Conservation (phyloP, 2,888 invertebrate species). For the Notodromas monacha region DNA sequence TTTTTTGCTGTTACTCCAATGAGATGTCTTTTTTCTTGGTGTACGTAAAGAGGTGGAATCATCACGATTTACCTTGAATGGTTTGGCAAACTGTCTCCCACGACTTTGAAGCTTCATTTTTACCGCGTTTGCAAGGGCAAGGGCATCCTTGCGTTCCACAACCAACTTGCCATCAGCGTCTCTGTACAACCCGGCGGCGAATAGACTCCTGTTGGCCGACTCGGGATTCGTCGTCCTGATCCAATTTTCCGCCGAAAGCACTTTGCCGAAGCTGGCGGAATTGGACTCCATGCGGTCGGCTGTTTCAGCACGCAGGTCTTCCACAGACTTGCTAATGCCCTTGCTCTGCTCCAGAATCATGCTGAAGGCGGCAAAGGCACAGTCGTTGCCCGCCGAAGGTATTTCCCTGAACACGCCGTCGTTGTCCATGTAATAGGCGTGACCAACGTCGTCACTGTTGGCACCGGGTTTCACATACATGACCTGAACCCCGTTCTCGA, state of each 20-base stretch:
- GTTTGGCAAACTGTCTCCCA: neutral
- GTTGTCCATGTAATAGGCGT: slow-evolving; percentile 2
- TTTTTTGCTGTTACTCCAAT: no score
- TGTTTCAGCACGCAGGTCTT: neutral
- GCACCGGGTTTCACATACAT: slow-evolving; percentile 1
- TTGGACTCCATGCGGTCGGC: slow-evolving; percentile 1
- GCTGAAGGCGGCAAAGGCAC: slow-evolving; percentile 1
- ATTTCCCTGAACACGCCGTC: neutral
- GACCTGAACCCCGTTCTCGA: slow-evolving; percentile 1
- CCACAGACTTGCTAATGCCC: neutral
- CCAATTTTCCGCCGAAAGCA: neutral
- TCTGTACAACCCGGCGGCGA: slow-evolving; percentile 4
- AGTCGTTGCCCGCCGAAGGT: slow-evolving; percentile 1
- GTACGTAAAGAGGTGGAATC: no score
- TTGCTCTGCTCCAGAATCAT: neutral
- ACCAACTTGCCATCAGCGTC: neutral
- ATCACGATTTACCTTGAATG: slow-evolving; percentile 4
- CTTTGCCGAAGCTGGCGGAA: neutral
- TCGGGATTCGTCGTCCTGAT: slow-evolving; percentile 1
- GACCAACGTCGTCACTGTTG: neutral
- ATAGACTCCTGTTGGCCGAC: neutral
- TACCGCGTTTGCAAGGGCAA: slow-evolving; percentile 1
- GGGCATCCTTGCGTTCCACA: neutral
- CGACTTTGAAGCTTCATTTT: neutral
- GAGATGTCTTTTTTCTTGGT: no score